Conservation (phyloP, 2,888 invertebrate genomes). For the Phortica magna region DNA sequence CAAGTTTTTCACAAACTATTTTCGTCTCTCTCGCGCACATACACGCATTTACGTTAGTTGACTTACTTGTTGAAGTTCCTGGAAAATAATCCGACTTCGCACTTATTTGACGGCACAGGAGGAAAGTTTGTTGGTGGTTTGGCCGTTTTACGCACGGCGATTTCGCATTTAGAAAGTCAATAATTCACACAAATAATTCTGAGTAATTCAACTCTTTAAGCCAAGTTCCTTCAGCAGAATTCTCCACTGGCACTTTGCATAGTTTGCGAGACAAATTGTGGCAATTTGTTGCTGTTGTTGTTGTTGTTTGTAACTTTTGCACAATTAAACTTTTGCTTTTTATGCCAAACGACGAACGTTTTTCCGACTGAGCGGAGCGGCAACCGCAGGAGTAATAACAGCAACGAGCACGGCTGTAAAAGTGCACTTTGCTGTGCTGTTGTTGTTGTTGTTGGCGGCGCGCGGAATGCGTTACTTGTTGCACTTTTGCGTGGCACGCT, state of each 20-base stretch:
- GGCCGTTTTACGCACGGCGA: no score
- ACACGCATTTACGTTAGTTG: not conserved
- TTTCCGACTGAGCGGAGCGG: not conserved
- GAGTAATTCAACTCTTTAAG: not conserved
- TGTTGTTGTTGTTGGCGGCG: not conserved
- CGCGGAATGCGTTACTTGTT: constrained; percentile 33
- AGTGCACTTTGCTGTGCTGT: not conserved
- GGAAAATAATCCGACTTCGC: not conserved
- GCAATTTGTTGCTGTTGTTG: constrained; percentile 8
- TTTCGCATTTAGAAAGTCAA: no score
- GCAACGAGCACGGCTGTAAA: not conserved
- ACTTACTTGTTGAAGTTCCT: not conserved
- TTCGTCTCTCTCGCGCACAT: not conserved
- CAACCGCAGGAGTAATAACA: not conserved
- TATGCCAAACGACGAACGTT: not conserved
- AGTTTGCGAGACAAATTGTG: constrained; percentile 10
- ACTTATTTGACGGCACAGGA: no score
- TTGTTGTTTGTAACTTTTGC: not conserved
- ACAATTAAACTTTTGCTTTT: constrained; percentile 9
- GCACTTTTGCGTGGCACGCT: constrained; percentile 25
- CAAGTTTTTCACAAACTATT: not conserved
- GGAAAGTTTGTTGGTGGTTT: no score
- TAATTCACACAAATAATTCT: not conserved
- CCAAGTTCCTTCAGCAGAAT: not conserved
- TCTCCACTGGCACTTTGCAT: not conserved